Evolutionary conservation across 1,140 invertebrate genomes (phyloP).

Genomic region (Musca vetustissima): DNA sequence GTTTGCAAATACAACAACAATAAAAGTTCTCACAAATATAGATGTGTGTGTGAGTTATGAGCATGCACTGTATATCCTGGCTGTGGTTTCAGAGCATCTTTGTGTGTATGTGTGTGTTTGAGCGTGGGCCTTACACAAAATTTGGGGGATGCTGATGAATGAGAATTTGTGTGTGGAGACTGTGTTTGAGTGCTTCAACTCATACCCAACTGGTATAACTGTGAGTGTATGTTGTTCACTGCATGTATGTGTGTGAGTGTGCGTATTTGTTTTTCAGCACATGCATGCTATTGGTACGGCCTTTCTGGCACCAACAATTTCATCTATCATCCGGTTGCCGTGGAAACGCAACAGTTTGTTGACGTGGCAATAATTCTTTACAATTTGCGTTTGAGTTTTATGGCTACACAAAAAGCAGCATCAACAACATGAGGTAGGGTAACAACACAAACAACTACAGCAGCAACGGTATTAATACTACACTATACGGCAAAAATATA

Average conservation of each 20-base stretch:
- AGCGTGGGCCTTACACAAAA: too few relatives aligned
- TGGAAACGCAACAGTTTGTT: slow-evolving; percentile 54
- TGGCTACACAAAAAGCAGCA: not conserved
- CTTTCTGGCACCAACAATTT: not conserved
- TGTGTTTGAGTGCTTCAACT: not conserved
- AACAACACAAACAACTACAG: slow-evolving; percentile 19
- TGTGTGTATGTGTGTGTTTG: not conserved
- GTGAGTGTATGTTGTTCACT: not conserved
- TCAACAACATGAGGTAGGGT: not conserved
- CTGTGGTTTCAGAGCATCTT: not conserved
- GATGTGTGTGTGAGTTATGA: too few relatives aligned
- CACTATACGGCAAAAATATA: not conserved
- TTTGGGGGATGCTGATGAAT: too few relatives aligned
- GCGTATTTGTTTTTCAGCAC: not conserved
- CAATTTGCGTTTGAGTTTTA: slow-evolving; percentile 56
- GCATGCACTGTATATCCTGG: too few relatives aligned
- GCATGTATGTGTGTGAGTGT: not conserved
- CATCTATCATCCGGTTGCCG: slow-evolving; percentile 9
- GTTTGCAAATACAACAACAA: too few relatives aligned
- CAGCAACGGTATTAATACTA: not conserved
- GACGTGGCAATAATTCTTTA: slow-evolving; percentile 55
- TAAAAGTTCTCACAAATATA: too few relatives aligned
- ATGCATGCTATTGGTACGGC: not conserved
- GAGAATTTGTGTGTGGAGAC: too few relatives aligned
- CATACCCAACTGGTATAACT: not conserved